Evolutionary conservation across 2,113 vertebrate species (phyloP).

Genomic region (Anser cygnoides): DNA sequence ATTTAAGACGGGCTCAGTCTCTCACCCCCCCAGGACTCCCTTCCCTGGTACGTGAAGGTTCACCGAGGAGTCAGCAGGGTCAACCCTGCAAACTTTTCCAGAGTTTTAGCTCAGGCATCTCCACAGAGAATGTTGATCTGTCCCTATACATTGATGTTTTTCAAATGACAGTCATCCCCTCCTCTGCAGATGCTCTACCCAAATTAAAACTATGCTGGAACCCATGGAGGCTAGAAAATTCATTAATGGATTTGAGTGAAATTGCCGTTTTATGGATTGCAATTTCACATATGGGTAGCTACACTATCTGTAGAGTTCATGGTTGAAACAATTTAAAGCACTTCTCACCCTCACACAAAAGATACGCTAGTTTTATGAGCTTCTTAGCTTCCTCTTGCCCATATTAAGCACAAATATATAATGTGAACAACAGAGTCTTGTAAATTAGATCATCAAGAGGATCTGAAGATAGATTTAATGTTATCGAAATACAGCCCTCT

Average conservation of each 20-base stretch:
- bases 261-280: constrained; percentile 64
- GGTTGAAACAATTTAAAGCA: constrained; percentile 63
- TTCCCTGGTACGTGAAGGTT: neutral
- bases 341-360: constrained; percentile 37
- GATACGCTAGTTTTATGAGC: constrained; percentile 41
- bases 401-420: constrained; percentile 16
- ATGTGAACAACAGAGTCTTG: neutral
- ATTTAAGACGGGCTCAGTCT: neutral
- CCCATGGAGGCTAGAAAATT: constrained; percentile 50
- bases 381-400: constrained; percentile 2
- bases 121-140: neutral
- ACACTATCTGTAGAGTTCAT: constrained; percentile 40
- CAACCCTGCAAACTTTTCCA: neutral
- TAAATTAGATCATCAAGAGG: neutral
- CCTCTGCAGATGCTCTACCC: constrained; percentile 56
- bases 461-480: constrained; percentile 20
- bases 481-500: neutral
- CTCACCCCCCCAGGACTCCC: neutral
- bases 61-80: neutral
- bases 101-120: neutral
- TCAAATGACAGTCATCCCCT: neutral
- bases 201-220: constrained; percentile 63
- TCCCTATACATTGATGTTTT: neutral
- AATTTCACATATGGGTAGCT: constrained; percentile 75
- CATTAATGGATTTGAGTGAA: constrained; percentile 69